Evolutionary conservation across 2,113 vertebrate genomes (phyloP), one percentile per base, ranked within the genome.

Genomic region (Gnathonemus longibarbis): DNA sequence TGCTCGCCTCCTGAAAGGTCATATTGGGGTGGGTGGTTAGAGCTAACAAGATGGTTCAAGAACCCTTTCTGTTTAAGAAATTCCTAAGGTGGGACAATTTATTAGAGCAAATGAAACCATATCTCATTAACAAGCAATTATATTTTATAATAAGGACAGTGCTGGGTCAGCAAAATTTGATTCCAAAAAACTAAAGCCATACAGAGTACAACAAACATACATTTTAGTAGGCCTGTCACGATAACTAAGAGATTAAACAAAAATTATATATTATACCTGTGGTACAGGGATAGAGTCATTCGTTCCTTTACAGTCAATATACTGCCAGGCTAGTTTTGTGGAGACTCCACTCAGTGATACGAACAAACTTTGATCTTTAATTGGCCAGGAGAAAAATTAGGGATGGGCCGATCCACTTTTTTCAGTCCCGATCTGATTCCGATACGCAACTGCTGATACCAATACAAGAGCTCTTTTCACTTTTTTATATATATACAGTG

Each of bases 1-100:
- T 88, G 24, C 89, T 92, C 45, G 93, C 94, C 90, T 96, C 95
- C 96, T 96, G 91, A 91, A 52, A 91, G 9, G 39, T n/a, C 24
- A 84, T 9, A 89, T 17, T 52, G 11, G n/a, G 31, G 53, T 21
- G 87, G 1, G 19, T 9, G 42, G 85, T 7, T 85, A 2, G 3
- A 70, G 56, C 91, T 6, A 0, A 84, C 2, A 86, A 56, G 80
- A 6, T 24, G 1, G 74, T 80, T 35, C 74, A 42, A 19, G 31
- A 80, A 42, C 74, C 11, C 15, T 77, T 31, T 77, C 31, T 6
- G 31, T 39, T 80, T 42, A 17, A 42, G 74, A 35, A 80, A 70
- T 70, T 70, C 24, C 27, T 74, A 35, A 35, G n/a, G 11, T 15
- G n/a, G 27, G 66, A 74, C 66, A 39, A 42, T 39, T 77, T 77